Conservation (phyloP, 2,888 invertebrate genomes). For the Chirona hameri region DNA sequence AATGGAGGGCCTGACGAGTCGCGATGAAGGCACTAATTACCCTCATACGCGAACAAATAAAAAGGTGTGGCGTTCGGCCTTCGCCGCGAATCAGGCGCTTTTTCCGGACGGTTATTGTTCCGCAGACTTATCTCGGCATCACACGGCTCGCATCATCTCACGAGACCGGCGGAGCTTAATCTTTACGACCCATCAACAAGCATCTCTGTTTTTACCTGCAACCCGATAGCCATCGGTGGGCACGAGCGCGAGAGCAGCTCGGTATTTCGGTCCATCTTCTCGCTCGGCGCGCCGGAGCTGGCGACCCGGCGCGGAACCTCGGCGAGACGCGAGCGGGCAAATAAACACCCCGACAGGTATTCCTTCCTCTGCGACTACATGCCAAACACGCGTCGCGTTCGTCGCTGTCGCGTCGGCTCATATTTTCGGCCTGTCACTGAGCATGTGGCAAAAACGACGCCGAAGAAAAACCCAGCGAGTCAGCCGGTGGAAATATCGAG, state of each 20-base stretch:
- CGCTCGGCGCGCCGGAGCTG: not conserved
- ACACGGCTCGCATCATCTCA: not conserved
- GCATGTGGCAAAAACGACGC: not conserved
- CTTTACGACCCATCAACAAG: constrained; percentile 24
- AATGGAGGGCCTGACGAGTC: not conserved
- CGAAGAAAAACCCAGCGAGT: not conserved
- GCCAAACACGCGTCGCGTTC: constrained; percentile 1
- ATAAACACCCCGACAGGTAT: constrained; percentile 23
- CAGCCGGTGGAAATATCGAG: not conserved
- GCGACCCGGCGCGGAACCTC: not conserved
- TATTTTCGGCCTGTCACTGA: constrained; percentile 13
- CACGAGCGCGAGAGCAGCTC: not conserved
- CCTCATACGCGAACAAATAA: constrained; percentile 25
- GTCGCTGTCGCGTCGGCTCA: constrained; percentile 12
- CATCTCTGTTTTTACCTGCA: constrained; percentile 13
- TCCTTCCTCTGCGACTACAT: not conserved
- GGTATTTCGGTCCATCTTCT: not conserved
- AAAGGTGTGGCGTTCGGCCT: constrained; percentile 27
- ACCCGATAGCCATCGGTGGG: constrained; percentile 3
- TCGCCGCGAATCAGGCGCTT: constrained; percentile 13
- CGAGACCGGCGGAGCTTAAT: not conserved
- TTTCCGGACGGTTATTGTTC: constrained; percentile 6
- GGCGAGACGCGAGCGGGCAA: not conserved
- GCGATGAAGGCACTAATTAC: constrained; percentile 24
- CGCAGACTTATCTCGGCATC: not conserved